phyloP scores from a whole-genome alignment of 2,888 invertebrate species.

The Drosophila subsilvestris region DNA sequence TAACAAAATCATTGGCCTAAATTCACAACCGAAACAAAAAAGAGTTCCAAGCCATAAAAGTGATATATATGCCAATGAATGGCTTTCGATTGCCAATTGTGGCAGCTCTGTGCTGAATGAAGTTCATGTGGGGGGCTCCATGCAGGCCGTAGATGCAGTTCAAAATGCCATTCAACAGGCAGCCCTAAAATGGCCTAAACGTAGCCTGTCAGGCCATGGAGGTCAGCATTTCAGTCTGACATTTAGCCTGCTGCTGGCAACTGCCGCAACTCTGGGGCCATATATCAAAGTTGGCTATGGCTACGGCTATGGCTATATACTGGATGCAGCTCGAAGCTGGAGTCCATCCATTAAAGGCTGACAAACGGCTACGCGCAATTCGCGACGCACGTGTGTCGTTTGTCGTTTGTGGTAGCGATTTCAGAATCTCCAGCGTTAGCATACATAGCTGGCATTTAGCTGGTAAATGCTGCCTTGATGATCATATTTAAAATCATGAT shows the following conservation, averaged over 20 bases:
- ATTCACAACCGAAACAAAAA: background rate
- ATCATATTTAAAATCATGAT: constrained; percentile 67
- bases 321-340: constrained; percentile 6
- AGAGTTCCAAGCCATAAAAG: constrained; percentile 9
- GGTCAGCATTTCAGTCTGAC: constrained; percentile 68
- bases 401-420: constrained; percentile 50
- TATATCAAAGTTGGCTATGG: constrained; percentile 42
- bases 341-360: constrained; percentile 26
- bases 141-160: constrained; percentile 20
- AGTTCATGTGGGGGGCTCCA: constrained; percentile 29
- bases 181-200: constrained; percentile 72
- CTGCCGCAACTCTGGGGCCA: constrained; percentile 40
- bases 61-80: background rate
- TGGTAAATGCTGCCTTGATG: constrained; percentile 56
- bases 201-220: constrained; percentile 66
- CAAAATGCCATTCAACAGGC: constrained; percentile 61
- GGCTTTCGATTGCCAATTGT: constrained; percentile 10
- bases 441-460: constrained; percentile 59
- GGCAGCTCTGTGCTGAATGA: constrained; percentile 32
- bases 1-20: background rate
- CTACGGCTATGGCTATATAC: constrained; percentile 13
- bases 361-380: constrained; percentile 65
- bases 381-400: constrained; percentile 68
- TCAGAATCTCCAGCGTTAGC: constrained; percentile 44
- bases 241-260: constrained; percentile 50